These are phyloP conservation scores for Diachasma alloeum DNA, from an alignment of 1,140 invertebrate genomes.

Conservation along the genomic window DNA sequence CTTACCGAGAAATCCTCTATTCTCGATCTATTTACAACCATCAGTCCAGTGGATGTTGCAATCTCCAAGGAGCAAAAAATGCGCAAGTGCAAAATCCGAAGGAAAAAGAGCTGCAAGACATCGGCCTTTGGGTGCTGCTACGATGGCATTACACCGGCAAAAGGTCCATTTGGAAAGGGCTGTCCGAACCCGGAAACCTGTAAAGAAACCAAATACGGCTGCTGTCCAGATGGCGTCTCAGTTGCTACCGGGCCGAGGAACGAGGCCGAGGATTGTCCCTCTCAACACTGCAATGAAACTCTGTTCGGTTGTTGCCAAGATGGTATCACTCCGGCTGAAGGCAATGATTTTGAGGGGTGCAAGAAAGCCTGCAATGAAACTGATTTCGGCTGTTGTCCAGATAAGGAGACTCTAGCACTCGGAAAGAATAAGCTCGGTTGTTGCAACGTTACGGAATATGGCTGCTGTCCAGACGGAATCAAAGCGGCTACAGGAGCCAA, in stretches of 20 bases:
- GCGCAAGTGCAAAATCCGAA: conserved; percentile 71
- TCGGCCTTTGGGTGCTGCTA: conserved; percentile 89
- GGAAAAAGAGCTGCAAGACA: conserved; percentile 71
- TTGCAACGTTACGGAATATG: conserved; percentile 70
- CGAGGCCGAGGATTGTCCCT: conserved; percentile 81
- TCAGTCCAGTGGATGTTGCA: conserved; percentile 58
- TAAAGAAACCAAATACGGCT: conserved; percentile 83
- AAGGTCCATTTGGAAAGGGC: conserved; percentile 86
- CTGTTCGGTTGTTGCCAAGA: conserved; percentile 89
- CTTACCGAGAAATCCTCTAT: conserved; percentile 46
- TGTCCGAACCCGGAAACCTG: conserved; percentile 79
- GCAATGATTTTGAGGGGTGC: conserved; percentile 86
- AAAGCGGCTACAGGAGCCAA: conserved; percentile 75
- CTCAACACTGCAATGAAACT: conserved; percentile 76
- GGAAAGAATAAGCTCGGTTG: conserved; percentile 72
- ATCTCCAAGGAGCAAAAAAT: conserved; percentile 62
- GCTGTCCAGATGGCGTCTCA: conserved; percentile 89
- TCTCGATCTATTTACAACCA: conserved; percentile 52
- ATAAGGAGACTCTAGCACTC: conserved; percentile 69
- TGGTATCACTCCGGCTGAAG: conserved; percentile 78
- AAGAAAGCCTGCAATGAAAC: conserved; percentile 73
- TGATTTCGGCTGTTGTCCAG: conserved; percentile 75
- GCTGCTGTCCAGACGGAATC: conserved; percentile 82
- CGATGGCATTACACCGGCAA: conserved; percentile 82
- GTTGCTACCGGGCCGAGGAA: conserved; percentile 76